Percentiles rank a stretch among this genome's conserved stretches.
Evolutionary conservation across 2,888 invertebrate genomes (phyloP).

Genomic region (Volucella zonaria): DNA sequence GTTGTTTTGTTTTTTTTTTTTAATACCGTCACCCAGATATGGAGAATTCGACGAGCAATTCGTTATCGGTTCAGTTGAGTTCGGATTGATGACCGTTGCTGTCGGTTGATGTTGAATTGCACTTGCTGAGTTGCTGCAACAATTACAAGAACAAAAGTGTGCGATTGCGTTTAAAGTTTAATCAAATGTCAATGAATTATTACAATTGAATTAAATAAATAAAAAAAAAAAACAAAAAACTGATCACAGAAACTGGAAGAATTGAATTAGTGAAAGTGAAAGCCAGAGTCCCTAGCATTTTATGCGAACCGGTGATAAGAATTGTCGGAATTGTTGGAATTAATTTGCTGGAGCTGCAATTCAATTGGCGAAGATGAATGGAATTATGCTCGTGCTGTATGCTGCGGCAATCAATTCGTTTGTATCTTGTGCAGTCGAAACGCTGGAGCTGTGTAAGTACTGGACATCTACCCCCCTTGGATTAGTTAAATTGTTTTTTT

Average conservation of each 20-base stretch:
- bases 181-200: constrained; percentile 19
- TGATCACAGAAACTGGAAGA: too few relatives aligned
- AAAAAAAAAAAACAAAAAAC: neutral
- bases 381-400: constrained; percentile 48
- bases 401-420: constrained; percentile 54
- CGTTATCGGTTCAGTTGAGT: constrained; percentile 56
- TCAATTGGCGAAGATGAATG: constrained; percentile 51
- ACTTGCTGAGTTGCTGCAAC: neutral
- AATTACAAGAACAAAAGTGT: neutral
- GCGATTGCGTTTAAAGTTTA: neutral
- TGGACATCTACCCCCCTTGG: constrained; percentile 13
- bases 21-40: constrained; percentile 39
- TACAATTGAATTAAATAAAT: neutral
- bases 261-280: too few relatives aligned
- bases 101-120: constrained; percentile 52
- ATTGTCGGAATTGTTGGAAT: constrained; percentile 9
- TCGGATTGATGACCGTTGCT: constrained; percentile 42
- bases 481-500: constrained; percentile 27
- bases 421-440: constrained; percentile 58
- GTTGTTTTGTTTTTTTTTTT: constrained; percentile 9
- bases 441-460: constrained; percentile 67
- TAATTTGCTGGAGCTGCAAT: constrained; percentile 25
- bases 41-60: constrained; percentile 38
- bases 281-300: neutral
- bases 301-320: neutral